These are phyloP conservation scores for Spondyliosoma cantharus DNA, from an alignment of 2,797 vertebrate species.

Conservation along the genomic window DNA sequence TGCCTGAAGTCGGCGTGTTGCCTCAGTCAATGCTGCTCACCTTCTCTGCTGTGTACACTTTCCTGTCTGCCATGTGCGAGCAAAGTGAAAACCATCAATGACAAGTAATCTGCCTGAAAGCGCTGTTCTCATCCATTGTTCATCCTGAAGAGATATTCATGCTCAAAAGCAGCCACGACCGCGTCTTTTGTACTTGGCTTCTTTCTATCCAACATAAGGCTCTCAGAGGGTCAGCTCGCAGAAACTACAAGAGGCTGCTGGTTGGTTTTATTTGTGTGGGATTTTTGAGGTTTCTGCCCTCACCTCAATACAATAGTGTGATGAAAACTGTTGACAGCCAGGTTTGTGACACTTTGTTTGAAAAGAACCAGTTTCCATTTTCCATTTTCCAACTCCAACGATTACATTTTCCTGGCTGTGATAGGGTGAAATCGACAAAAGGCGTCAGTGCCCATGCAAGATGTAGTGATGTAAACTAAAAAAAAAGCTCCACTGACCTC, in stretches of 20 bases:
- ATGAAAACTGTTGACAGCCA: not conserved
- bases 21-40: constrained; percentile 3
- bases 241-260: not conserved
- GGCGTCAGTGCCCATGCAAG: no score
- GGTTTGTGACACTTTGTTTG: not conserved
- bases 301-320: not conserved
- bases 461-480: no score
- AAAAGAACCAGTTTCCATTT: no score
- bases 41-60: not conserved
- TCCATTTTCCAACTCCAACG: no score
- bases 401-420: no score
- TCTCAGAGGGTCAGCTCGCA: not conserved
- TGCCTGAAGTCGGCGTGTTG: constrained; percentile 34
- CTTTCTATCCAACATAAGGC: not conserved
- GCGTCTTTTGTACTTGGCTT: not conserved
- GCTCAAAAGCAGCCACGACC: not conserved
- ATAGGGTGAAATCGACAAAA: no score
- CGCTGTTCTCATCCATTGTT: not conserved
- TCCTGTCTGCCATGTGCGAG: not conserved
- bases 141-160: not conserved
- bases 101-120: not conserved
- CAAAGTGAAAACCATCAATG: not conserved
- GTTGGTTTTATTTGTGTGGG: not conserved
- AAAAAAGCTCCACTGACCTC: no score
- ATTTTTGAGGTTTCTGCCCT: not conserved